A percentile compares a stretch with the other conserved stretches of the same genome.
Conservation (phyloP, 2,797 vertebrate genomes). For the Lepus oiostolus region DNA sequence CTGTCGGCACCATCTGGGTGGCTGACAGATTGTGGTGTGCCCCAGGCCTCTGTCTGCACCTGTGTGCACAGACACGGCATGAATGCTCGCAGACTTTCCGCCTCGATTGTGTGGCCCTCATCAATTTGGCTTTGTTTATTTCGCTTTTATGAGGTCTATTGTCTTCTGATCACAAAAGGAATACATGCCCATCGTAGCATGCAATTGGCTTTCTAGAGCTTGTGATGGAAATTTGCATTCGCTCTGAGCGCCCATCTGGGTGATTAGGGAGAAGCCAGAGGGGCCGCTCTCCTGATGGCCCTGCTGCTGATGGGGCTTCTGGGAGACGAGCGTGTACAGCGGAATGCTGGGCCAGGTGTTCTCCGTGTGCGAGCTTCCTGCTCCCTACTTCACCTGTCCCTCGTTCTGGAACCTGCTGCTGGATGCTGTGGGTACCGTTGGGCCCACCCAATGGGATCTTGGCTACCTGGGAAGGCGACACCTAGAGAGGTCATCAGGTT, state of each 20-base stretch:
- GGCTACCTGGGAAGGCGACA: neutral
- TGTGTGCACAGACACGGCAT: slow-evolving; percentile 62
- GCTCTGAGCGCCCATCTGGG: slow-evolving; percentile 26
- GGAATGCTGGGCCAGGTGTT: neutral
- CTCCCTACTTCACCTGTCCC: neutral
- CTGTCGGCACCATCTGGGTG: neutral
- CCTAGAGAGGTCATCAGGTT: neutral
- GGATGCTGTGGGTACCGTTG: neutral
- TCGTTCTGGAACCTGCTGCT: neutral
- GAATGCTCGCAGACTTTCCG: slow-evolving; percentile 50
- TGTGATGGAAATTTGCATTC: slow-evolving; percentile 66
- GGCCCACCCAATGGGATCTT: neutral
- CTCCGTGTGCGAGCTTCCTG: slow-evolving; percentile 33
- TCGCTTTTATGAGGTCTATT: slow-evolving; percentile 69
- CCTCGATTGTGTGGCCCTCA: slow-evolving; percentile 59
- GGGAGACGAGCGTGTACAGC: neutral
- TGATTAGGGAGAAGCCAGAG: slow-evolving; percentile 26
- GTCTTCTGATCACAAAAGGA: slow-evolving; percentile 78
- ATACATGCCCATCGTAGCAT: slow-evolving; percentile 64
- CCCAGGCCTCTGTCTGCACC: neutral
- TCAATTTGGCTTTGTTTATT: slow-evolving; percentile 65
- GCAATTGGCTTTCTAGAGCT: slow-evolving; percentile 72
- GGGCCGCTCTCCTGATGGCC: neutral
- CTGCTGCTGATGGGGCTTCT: neutral
- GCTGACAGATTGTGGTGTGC: neutral